Conservation (phyloP, 2,888 invertebrate genomes). For the Tetropium fuscum region DNA sequence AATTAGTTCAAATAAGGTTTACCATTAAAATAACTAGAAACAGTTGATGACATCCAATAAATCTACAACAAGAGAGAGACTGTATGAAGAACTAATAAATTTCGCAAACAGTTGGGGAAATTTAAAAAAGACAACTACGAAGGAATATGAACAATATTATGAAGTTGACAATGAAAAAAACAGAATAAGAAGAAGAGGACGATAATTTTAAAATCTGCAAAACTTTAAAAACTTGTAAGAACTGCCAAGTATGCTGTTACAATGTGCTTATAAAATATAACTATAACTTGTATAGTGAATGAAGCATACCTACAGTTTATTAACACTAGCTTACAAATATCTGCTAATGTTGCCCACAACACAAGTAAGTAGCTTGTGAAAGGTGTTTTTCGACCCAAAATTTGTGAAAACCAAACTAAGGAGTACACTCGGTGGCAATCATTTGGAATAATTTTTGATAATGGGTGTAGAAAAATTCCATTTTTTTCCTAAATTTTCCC, state of each 20-base stretch:
- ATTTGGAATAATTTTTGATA: too few species aligned
- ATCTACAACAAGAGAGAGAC: not conserved
- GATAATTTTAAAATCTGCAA: not conserved
- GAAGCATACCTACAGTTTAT: not conserved
- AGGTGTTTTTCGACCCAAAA: not conserved
- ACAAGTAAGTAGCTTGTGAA: not conserved
- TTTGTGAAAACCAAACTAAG: too few species aligned
- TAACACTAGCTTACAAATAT: not conserved
- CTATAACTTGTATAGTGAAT: too few species aligned
- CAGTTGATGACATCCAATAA: not conserved
- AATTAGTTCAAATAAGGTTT: not conserved
- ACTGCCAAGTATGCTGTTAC: too few species aligned
- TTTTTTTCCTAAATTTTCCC: too few species aligned
- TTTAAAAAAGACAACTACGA: too few species aligned
- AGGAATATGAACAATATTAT: not conserved
- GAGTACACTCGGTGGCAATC: too few species aligned
- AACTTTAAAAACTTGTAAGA: too few species aligned
- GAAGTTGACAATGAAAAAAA: not conserved
- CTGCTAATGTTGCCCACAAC: not conserved
- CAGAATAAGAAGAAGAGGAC: not conserved
- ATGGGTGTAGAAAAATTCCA: too few species aligned
- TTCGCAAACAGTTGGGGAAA: not conserved
- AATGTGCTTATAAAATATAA: too few species aligned
- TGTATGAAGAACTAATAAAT: not conserved
- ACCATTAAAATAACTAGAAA: not conserved